Base-by-base conservation (phyloP, 2,888 invertebrate species). In the Cyclophora punctaria region DNA sequence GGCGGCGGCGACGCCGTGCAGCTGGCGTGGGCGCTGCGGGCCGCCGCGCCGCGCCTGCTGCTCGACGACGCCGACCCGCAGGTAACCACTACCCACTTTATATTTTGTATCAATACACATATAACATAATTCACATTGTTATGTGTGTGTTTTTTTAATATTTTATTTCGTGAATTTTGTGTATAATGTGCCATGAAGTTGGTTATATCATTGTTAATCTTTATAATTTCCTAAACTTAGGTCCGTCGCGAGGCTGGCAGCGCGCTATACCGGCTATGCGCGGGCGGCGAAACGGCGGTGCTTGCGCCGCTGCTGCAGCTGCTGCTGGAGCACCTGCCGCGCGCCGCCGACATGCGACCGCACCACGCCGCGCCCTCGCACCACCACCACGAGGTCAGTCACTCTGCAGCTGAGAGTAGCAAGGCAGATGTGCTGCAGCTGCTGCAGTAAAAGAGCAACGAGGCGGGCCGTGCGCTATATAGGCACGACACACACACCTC, bases 161-260 rank as follows among this genome's bases (percentile, higher is more conserved):
- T n/a, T n/a, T n/a, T n/a, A n/a, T n/a, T n/a, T n/a, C n/a, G n/a
- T 20, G 1, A 20, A 20, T 20, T 20, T 20, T 20, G 20, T 20
- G 20, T 20, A 20, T 20, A 20, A 20, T 1, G 2, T 20, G 20
- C 20, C 20, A 20, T 20, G 20, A 20, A 20, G 20, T 20, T 20
- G 20, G 20, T 20, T 20, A 20, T 20, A 20, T 20, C 20, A 20
- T 20, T 20, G 20, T 20, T 20, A 20, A 20, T 20, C 20, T 20
- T 20, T 20, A 20, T 20, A 20, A 20, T 20, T 20, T 20, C 20
- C 20, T 20, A 20, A 1, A 1, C 20, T 20, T 90, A 95, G 60
- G 96, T 98, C 0, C 91, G 98, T 7, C 91, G 96, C 49, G 98
- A 98, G 78, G 96, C 96, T 0, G 97, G 97, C 77, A 95, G 96